Base-by-base conservation (phyloP, 2,888 invertebrate species). In the Mesochorus sp. region DNA sequence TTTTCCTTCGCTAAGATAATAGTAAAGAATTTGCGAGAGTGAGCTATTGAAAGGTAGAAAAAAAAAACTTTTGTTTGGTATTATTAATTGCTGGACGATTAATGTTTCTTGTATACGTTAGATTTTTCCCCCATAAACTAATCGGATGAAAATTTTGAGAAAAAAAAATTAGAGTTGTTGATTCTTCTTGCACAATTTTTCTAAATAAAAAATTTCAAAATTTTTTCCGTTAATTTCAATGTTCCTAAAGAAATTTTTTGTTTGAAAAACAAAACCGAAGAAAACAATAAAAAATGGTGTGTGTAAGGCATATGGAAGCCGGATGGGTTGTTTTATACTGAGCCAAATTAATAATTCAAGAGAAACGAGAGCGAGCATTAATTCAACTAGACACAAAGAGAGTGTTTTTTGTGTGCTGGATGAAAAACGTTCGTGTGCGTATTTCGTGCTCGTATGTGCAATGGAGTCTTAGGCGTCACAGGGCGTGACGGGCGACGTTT, bases 401-500 rank as follows among this genome's bases (percentile, higher is more conserved):
- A 61, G n/a, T n/a, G n/a, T n/a, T n/a, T n/a, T n/a, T n/a, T n/a
- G n/a, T n/a, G n/a, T n/a, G n/a, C n/a, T n/a, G n/a, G n/a, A n/a
- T n/a, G 1, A 59, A 1, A 39, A 6, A 34, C 8, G 17, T 26
- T 14, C 55, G 21, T 8, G n/a, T 12, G 21, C 14, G 26, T 1
- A 5, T 14, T 21, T 66, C 31, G 44, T n/a, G n/a, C n/a, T n/a
- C 44, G 44, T 12, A 37, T 44, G 24, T 47, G 24, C 14, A 14
- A 5, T 14, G 14, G 12, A 44, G 62, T 44, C 64, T 21, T 34
- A 28, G 59, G 42, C 51, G 61, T 73, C 53, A 68, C 37, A 12
- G 47, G 19, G 34, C 67, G 76, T 76, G 70, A 79, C 79, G 80
- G 71, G 21, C 31, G n/a, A 47, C 49, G 57, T 37, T 62, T 39